Evolutionary conservation across 2,113 vertebrate genomes (phyloP).

Genomic region (Rostratula benghalensis): DNA sequence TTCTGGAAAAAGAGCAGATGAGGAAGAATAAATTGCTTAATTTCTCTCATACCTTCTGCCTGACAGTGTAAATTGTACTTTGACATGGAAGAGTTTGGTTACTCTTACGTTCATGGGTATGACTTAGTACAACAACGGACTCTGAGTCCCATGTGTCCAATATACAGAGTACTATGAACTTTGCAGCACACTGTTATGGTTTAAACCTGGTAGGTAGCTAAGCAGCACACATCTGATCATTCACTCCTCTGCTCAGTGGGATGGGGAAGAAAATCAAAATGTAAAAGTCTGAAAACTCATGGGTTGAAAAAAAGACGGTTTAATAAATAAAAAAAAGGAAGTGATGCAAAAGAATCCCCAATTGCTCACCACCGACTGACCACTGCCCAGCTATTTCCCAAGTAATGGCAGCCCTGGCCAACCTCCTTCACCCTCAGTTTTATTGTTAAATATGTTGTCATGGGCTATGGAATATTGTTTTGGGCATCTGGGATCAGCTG

Average conservation of each 20-base stretch:
- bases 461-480: background rate
- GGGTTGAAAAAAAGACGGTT: background rate
- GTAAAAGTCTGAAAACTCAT: background rate
- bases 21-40: background rate
- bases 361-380: background rate
- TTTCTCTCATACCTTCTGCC: background rate
- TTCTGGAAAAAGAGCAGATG: background rate
- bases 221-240: background rate
- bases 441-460: background rate
- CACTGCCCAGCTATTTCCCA: background rate
- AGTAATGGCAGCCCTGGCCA: background rate
- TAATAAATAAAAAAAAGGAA: background rate
- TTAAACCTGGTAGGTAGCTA: background rate
- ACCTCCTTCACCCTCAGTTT: background rate
- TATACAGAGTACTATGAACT: background rate
- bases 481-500: background rate
- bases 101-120: background rate
- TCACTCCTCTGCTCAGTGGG: background rate
- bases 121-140: background rate
- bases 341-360: accelerated
- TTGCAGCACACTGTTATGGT: background rate
- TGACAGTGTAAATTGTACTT: background rate
- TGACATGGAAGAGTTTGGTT: background rate
- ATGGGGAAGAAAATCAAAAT: background rate
- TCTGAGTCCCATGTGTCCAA: background rate